These are phyloP conservation scores for Microchirus variegatus DNA, from an alignment of 2,797 vertebrate genomes.

Conservation along the genomic window DNA sequence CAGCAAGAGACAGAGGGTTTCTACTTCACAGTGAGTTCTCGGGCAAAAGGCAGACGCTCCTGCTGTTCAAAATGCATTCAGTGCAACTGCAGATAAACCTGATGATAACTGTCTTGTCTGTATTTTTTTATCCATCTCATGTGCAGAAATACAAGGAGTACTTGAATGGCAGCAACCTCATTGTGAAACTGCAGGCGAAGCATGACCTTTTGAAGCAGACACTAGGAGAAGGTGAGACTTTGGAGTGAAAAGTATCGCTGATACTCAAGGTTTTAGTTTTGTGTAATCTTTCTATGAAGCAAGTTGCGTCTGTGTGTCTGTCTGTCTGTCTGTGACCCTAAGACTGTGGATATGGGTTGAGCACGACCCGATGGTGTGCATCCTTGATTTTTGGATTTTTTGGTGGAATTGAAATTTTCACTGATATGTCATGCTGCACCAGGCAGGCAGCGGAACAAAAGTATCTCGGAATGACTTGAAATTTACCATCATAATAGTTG, in stretches of 20 bases:
- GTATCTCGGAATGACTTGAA: too few species aligned
- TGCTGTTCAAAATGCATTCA: background rate
- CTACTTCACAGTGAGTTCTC: conserved; percentile 92
- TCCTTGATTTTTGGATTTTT: too few species aligned
- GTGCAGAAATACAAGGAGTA: conserved; percentile 97
- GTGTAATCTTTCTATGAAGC: too few species aligned
- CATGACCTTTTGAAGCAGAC: conserved; percentile 98
- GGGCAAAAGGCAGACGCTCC: background rate
- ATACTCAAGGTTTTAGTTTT: too few species aligned
- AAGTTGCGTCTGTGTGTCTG: too few species aligned
- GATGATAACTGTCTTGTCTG: background rate
- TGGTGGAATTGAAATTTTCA: too few species aligned
- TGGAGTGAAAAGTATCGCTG: background rate
- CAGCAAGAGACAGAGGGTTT: conserved; percentile 98
- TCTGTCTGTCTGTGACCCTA: too few species aligned
- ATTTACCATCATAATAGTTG: too few species aligned
- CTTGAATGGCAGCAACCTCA: conserved; percentile 98
- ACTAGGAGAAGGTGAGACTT: conserved; percentile 93
- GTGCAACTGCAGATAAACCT: background rate
- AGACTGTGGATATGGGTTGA: too few species aligned
- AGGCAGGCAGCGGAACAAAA: too few species aligned
- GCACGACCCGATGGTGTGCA: too few species aligned
- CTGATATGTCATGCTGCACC: too few species aligned
- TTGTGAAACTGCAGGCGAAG: conserved; percentile 98
- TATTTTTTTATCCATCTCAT: conserved; percentile 12